Evolutionary conservation across 2,888 invertebrate genomes (phyloP).

Genomic region (Desoria tigrina): DNA sequence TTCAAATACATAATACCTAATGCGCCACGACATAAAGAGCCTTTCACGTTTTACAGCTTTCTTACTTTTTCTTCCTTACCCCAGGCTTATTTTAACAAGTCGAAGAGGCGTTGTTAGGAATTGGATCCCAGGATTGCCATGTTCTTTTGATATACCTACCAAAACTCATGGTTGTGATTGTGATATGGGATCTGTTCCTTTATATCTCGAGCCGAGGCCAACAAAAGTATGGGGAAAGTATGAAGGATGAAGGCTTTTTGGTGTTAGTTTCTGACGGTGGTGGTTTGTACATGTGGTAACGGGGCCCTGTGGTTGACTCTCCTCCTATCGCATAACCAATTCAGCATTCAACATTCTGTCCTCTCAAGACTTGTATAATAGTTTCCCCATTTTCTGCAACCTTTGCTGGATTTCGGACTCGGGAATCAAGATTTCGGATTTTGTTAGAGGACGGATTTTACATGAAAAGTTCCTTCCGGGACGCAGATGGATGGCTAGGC

Average conservation of each 20-base stretch:
- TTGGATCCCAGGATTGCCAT: not conserved
- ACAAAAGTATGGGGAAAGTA: no score
- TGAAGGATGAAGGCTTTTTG: no score
- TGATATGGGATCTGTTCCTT: no score
- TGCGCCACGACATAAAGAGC: conserved; percentile 32
- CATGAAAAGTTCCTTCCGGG: conserved; percentile 16
- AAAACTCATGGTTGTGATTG: no score
- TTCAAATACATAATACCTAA: conserved; percentile 32
- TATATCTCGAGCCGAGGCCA: no score
- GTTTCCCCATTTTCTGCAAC: conserved; percentile 6
- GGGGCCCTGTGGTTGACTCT: not conserved
- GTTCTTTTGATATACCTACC: no score
- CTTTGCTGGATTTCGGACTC: conserved; percentile 10
- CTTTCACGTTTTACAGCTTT: conserved; percentile 22
- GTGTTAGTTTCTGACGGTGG: no score
- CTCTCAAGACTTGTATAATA: conserved; percentile 5
- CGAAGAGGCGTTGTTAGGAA: not conserved
- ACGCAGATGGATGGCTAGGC: conserved; percentile 10
- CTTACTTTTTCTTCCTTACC: conserved; percentile 6
- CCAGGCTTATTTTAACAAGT: conserved; percentile 13
- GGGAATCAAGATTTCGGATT: conserved; percentile 5
- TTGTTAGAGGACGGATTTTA: conserved; percentile 10
- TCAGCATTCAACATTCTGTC: conserved; percentile 6
- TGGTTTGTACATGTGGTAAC: no score
- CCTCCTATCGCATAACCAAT: not conserved